Percentiles rank a stretch among this genome's conserved stretches.
These are phyloP conservation scores for Aptenodytes forsteri DNA, from an alignment of 2,113 vertebrate species.

Conservation along the genomic window DNA sequence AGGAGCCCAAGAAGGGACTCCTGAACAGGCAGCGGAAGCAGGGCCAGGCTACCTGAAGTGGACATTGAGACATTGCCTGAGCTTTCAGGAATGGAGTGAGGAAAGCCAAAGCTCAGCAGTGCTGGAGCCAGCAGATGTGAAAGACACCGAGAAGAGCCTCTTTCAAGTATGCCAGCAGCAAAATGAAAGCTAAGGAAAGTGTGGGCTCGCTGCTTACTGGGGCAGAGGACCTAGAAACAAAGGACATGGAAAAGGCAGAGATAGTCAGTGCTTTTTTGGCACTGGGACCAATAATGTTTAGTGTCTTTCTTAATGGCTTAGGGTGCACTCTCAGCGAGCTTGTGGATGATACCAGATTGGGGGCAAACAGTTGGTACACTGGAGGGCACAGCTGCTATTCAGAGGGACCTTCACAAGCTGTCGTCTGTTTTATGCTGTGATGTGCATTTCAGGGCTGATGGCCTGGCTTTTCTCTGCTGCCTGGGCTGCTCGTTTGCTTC, in stretches of 20 bases:
- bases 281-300: not conserved
- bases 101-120: not conserved
- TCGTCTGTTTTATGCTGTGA: not conserved
- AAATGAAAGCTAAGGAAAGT: not conserved
- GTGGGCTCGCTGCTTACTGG: not conserved
- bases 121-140: not conserved
- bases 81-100: not conserved
- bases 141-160: not conserved
- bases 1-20: not conserved
- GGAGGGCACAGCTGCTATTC: not conserved
- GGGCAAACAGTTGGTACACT: not conserved
- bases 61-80: not conserved
- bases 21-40: not conserved
- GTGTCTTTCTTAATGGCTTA: not conserved
- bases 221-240: not conserved
- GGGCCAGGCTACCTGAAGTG: not conserved
- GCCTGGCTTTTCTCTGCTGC: not conserved
- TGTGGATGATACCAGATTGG: not conserved
- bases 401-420: not conserved
- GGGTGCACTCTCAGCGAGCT: fast-evolving
- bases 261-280: not conserved
- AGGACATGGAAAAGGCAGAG: not conserved
- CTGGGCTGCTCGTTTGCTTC: not conserved
- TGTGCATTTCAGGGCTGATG: not conserved
- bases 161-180: not conserved